Evolutionary conservation across 2,888 invertebrate genomes (phyloP), one percentile per base, ranked within the genome.

Genomic region (Leucophora obtusa): DNA sequence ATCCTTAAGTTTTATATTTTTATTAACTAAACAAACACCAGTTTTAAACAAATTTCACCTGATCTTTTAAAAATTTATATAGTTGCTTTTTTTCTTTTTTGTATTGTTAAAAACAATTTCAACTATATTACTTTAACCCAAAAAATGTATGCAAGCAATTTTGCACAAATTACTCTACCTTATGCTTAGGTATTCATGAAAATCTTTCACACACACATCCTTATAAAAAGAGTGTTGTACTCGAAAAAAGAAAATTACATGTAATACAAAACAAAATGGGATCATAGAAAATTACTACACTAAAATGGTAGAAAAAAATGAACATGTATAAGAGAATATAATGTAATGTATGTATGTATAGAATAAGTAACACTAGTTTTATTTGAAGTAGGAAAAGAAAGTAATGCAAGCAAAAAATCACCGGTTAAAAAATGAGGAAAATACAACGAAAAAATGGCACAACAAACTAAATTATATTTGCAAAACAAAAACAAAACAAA

Each of bases 91-190:
- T 38, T 9, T 38, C 6, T 38, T 38, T 9, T 11, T 38, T 9
- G 1, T 38, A 1, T 38, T 38, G 38, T 47, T 47, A 47, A n/a
- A 28, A 28, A 28, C 28, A 28, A 47, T 47, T 47, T 47, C n/a
- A n/a, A 47, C 43, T n/a, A n/a, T 14, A n/a, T 47, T 47, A 38
- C 38, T 47, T 6, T 47, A n/a, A 47, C 43, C n/a, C 43, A 14
- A 47, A 47, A 21, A 47, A 47, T 47, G 14, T 47, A 77, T 66
- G 65, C 77, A 73, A 81, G 77, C 65, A 74, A 70, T 81, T 77
- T 69, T 21, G 10, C 33, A 66, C 59, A 81, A 81, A 81, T 73
- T 77, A 73, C 72, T 81, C 59, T 33, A 77, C 63, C 69, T 77
- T 43, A 69, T 47, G 68, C 72, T 76, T 33, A 69, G 62, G 69